A percentile compares a stretch with the other conserved stretches of the same genome.
Evolutionary conservation across 2,113 vertebrate genomes (phyloP).

Genomic region (Falco punctatus): DNA sequence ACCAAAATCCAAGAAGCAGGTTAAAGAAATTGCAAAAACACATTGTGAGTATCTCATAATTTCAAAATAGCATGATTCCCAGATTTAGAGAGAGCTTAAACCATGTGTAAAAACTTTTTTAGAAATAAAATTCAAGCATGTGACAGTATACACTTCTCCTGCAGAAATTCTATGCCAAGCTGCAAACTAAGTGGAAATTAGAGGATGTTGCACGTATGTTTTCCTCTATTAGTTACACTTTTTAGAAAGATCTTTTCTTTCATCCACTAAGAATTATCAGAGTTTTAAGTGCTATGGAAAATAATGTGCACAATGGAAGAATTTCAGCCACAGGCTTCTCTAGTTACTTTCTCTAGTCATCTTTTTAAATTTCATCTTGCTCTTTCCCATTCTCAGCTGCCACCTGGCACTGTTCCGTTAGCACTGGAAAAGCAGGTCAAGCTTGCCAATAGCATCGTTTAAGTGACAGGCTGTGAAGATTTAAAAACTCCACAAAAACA

Average conservation of each 20-base stretch:
- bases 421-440: not conserved
- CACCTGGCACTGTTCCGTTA: not conserved
- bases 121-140: not conserved
- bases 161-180: not conserved
- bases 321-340: conserved; percentile 18
- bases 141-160: not conserved
- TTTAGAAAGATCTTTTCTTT: not conserved
- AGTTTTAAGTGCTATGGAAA: not conserved
- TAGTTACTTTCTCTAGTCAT: not conserved
- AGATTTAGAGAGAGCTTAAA: not conserved
- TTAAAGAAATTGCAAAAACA: not conserved
- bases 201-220: not conserved
- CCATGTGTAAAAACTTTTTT: not conserved
- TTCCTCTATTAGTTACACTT: not conserved
- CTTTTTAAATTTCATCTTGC: not conserved
- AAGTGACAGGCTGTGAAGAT: conserved; percentile 52
- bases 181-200: not conserved
- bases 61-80: not conserved
- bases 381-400: not conserved
- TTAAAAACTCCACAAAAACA: conserved; percentile 28
- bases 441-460: conserved; percentile 12
- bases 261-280: not conserved
- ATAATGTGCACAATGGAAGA: not conserved
- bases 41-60: not conserved
- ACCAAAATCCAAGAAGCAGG: not conserved